phyloP scores from a whole-genome alignment of 2,797 vertebrate genomes.

The Rhyacichthys aspro region DNA sequence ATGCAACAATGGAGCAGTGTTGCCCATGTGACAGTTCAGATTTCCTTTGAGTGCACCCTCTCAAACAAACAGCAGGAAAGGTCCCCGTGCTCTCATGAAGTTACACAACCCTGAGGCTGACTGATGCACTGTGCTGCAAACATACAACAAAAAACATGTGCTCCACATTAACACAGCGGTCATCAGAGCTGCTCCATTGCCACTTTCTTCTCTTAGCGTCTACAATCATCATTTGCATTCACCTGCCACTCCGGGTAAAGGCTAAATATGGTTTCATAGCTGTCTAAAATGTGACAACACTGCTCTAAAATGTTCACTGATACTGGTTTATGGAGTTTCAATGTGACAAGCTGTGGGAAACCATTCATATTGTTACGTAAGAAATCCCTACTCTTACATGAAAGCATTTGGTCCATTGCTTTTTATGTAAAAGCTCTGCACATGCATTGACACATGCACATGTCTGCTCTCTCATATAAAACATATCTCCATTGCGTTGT shows the following conservation, averaged over 20 bases:
- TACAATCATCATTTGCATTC: slow-evolving; percentile 17
- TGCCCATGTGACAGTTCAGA: slow-evolving; percentile 63
- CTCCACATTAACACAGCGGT: not conserved
- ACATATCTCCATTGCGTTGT: not conserved
- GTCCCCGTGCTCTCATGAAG: slow-evolving; percentile 51
- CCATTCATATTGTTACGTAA: slow-evolving; percentile 22
- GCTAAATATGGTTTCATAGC: slow-evolving; percentile 13
- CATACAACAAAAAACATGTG: slow-evolving; percentile 36
- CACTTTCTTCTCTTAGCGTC: not conserved
- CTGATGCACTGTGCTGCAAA: slow-evolving; percentile 15
- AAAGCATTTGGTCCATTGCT: slow-evolving; percentile 15
- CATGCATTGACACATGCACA: slow-evolving; percentile 16
- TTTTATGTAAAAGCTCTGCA: slow-evolving; percentile 9
- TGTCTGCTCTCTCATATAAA: not conserved
- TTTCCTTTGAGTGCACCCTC: slow-evolving; percentile 43
- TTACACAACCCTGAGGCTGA: slow-evolving; percentile 65
- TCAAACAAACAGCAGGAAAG: slow-evolving; percentile 55
- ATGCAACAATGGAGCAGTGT: slow-evolving; percentile 34
- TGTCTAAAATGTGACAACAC: not conserved
- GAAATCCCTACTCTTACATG: slow-evolving; percentile 10
- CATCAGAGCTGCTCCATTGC: slow-evolving; percentile 9
- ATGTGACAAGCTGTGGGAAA: not conserved
- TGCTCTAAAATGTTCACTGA: slow-evolving; percentile 8
- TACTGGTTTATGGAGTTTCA: slow-evolving; percentile 6
- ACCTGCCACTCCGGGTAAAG: slow-evolving; percentile 18